Evolutionary conservation across 2,113 vertebrate species (phyloP).

Genomic region (Microcebus ravelobensis): DNA sequence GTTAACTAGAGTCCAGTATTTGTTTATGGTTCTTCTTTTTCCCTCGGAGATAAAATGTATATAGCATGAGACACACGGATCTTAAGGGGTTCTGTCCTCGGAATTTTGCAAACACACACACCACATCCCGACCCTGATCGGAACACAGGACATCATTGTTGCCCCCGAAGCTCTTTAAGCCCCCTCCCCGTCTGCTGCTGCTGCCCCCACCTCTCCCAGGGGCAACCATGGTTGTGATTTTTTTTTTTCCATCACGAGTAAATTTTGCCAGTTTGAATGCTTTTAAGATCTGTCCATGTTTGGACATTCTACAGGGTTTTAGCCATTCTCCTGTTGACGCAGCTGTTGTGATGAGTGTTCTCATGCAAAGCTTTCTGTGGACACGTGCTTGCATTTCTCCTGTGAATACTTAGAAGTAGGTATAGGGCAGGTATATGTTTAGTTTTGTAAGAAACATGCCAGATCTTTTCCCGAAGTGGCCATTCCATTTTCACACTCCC

Average conservation of each 20-base stretch:
- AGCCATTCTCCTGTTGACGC: background rate
- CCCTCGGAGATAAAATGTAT: background rate
- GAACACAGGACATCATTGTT: rapidly evolving
- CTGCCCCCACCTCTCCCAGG: background rate
- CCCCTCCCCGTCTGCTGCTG: rapidly evolving
- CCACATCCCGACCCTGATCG: rapidly evolving
- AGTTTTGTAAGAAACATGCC: background rate
- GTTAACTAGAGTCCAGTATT: rapidly evolving
- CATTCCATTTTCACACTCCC: rapidly evolving
- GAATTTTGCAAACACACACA: rapidly evolving
- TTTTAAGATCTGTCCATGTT: rapidly evolving
- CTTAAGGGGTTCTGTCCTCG: rapidly evolving
- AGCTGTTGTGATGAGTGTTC: rapidly evolving
- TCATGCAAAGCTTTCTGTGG: background rate
- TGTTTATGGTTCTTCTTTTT: background rate
- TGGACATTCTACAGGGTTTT: background rate
- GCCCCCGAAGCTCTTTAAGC: rapidly evolving
- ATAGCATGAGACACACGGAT: rapidly evolving
- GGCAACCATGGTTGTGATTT: background rate
- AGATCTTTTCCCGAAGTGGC: background rate
- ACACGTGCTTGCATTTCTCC: background rate
- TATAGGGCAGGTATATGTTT: background rate
- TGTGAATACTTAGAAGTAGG: background rate
- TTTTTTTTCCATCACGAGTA: no score
- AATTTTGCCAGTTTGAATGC: background rate